Evolutionary conservation across 2,113 vertebrate genomes (phyloP), one percentile per base, ranked within the genome.

Genomic region (Nicator chloris): DNA sequence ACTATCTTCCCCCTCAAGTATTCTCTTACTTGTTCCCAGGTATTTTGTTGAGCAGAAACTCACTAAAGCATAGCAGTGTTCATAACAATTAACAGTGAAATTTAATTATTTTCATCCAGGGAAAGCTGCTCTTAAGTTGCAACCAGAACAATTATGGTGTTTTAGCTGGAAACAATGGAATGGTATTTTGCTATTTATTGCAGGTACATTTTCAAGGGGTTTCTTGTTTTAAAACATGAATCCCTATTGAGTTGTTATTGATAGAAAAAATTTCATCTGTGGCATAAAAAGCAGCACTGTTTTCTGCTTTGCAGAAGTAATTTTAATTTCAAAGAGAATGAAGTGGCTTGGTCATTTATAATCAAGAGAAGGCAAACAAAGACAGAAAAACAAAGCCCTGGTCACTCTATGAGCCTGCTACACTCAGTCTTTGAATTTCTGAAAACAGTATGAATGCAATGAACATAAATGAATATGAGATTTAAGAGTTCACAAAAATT

Each of bases 91-190:
- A n/a, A n/a, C n/a, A 96, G 33, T 82, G 88, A 94, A 91, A 96
- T 90, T 92, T 97, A 98, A 98, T 98, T 97, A 92, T 69, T 42
- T 60, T 83, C 92, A 86, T 78, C 35, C 17, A 78, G 88, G 96
- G 93, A 95, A 79, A 97, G 88, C 87, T 97, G 90, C 82, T 97
- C 96, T 97, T 97, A 96, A 97, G 95, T 75, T 93, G 94, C 90
- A 96, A 92, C 82, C 81, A 90, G 97, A 93, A 93, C 97, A 98
- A 98, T 98, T 98, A 98, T 86, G 93, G 95, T 94, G 95, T 95
- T 98, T 98, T 96, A 96, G 37, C 81, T 91, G 54, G 81, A 97
- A 97, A 95, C 76, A 95, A 82, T 60, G 40, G 66, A 60, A 49
- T 95, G 63, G 66, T 63, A 82, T 88, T 95, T 88, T 93, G 70